Evolutionary conservation across 2,888 invertebrate genomes (phyloP).

Genomic region (Synergus japonicus): DNA sequence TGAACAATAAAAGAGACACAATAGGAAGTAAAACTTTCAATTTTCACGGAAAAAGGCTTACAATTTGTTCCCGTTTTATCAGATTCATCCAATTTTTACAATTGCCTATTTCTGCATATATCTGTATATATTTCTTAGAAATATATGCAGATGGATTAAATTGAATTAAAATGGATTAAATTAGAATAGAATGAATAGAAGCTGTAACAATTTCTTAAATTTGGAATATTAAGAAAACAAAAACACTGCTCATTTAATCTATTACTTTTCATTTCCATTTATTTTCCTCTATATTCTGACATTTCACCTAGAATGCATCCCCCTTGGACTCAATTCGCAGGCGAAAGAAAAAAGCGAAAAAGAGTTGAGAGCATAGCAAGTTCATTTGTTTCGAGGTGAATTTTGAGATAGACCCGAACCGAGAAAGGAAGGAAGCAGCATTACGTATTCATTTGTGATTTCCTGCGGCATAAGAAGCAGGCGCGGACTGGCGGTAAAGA

Average conservation of each 20-base stretch:
- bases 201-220: neutral
- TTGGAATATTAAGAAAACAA: neutral
- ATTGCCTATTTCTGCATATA: too few species aligned
- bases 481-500: constrained; percentile 42
- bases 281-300: neutral
- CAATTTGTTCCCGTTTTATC: neutral
- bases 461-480: constrained; percentile 51
- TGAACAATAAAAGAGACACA: neutral
- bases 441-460: constrained; percentile 75
- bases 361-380: constrained; percentile 48
- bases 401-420: constrained; percentile 12
- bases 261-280: neutral
- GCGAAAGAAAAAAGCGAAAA: neutral
- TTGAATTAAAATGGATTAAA: too few species aligned
- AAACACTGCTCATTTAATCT: neutral
- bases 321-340: neutral
- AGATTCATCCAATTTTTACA: neutral
- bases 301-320: constrained; percentile 6
- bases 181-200: too few species aligned
- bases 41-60: neutral
- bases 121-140: too few species aligned
- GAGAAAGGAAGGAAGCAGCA: constrained; percentile 49
- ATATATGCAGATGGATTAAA: too few species aligned
- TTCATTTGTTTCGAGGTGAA: constrained; percentile 37
- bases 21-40: constrained; percentile 1